These are phyloP conservation scores for Epinephelus lanceolatus DNA, from an alignment of 2,113 vertebrate species.

Conservation along the genomic window DNA sequence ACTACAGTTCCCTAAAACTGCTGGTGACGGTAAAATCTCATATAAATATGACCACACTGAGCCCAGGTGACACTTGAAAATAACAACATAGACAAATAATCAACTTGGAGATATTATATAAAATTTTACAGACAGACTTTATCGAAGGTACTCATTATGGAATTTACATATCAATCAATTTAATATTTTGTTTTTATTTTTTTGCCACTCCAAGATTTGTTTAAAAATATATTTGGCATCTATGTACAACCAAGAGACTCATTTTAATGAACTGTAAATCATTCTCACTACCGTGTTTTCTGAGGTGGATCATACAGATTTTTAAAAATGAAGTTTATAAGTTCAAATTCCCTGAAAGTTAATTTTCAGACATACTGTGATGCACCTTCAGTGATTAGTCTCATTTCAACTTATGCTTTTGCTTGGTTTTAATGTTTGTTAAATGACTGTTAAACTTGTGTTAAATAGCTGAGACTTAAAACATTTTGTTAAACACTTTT, in stretches of 20 bases:
- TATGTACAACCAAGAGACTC: neutral
- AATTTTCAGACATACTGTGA: neutral
- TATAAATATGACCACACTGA: neutral
- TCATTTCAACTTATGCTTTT: neutral
- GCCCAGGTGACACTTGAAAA: neutral
- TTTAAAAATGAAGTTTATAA: neutral
- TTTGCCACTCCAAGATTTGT: neutral
- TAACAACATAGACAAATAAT: neutral
- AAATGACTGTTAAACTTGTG: too few species aligned
- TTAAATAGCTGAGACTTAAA: neutral
- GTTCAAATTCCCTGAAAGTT: neutral
- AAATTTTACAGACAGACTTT: too few species aligned
- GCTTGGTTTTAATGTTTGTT: neutral
- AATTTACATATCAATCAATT: neutral
- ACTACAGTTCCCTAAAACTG: neutral
- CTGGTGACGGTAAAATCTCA: neutral
- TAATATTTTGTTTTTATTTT: neutral
- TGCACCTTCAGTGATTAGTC: neutral
- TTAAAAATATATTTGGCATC: neutral
- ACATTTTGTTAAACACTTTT: neutral
- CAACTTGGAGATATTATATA: too few species aligned
- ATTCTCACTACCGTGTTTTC: neutral
- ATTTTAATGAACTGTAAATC: neutral
- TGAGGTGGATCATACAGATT: neutral
- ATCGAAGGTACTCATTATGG: neutral